Base-by-base conservation (phyloP, 2,888 invertebrate genomes). In the Agrochola lota region DNA sequence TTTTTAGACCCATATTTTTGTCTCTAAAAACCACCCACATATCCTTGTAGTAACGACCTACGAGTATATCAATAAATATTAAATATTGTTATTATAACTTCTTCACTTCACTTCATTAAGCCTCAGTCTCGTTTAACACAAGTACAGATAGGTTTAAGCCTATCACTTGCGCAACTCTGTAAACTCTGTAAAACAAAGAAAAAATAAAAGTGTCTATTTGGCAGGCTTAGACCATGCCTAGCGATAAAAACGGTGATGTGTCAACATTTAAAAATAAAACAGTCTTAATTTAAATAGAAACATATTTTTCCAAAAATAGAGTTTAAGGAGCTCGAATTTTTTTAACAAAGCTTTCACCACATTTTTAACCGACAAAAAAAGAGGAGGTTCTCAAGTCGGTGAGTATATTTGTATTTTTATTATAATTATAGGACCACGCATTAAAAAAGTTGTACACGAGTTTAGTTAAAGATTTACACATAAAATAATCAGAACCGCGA, bases 301-400 rank as follows among this genome's bases (percentile, higher is more conserved):
- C 15, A 40, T 5, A 15, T 6, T 26, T 12, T 12, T 17, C 17
- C n/a, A 72, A 43, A 26, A 55, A 52, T 23, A n/a, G 4, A 55
- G 17, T 40, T 40, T 23, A 55, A 40, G 30, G 11, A 52, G 3
- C 26, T 43, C 40, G 3, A 52, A 70, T 80, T 72, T 26, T 67
- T 59, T 23, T 62, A 70, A 62, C 30, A 71, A 68, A 84, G 73
- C 59, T 30, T 84, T 85, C 11, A 57, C 52, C n/a, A 70, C n/a
- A 70, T 66, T 74, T 12, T 26, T 20, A 46, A 46, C 12, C 20
- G 20, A 26, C 6, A 4, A 20, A 66, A 30, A 43, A 43, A 0
- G 6, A 23, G 20, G 9, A 40, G 1, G 5, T 64, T 66, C 11
- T 35, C 35, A 35, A 40, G 15, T 40, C 40, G n/a, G 40, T 8